These are phyloP conservation scores for Poeciliopsis retropinna DNA, from an alignment of 2,113 vertebrate species.

Conservation along the genomic window DNA sequence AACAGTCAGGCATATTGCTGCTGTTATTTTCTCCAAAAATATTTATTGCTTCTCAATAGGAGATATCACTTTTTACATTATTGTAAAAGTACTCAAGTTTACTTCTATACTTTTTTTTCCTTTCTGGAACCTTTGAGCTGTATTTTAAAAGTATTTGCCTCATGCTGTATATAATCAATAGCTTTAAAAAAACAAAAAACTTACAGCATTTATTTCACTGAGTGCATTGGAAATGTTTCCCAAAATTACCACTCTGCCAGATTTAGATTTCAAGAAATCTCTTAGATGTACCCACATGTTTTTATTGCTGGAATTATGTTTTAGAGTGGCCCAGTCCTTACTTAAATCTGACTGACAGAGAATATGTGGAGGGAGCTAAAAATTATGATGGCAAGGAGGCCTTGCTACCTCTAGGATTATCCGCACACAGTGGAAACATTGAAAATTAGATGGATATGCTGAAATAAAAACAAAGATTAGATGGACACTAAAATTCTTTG, in stretches of 20 bases:
- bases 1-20: too few relatives aligned
- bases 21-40: too few relatives aligned
- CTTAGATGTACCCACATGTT: background rate
- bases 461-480: background rate
- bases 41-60: too few relatives aligned
- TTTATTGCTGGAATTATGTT: background rate
- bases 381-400: background rate
- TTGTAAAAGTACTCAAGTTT: background rate
- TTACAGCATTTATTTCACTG: too few relatives aligned
- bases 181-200: too few relatives aligned
- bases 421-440: too few relatives aligned
- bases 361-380: background rate
- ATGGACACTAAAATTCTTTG: too few relatives aligned
- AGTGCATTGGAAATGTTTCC: too few relatives aligned
- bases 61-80: too few relatives aligned
- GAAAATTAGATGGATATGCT: background rate
- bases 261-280: background rate
- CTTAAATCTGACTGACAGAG: background rate
- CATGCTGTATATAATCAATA: too few relatives aligned
- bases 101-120: background rate
- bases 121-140: background rate
- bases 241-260: too few relatives aligned
- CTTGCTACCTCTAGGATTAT: background rate
- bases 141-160: too few relatives aligned
- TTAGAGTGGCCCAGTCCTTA: background rate